Percentiles rank a stretch among this genome's conserved stretches.
These are phyloP conservation scores for Gallirallus australis DNA, from an alignment of 2,797 vertebrate genomes.

Conservation along the genomic window DNA sequence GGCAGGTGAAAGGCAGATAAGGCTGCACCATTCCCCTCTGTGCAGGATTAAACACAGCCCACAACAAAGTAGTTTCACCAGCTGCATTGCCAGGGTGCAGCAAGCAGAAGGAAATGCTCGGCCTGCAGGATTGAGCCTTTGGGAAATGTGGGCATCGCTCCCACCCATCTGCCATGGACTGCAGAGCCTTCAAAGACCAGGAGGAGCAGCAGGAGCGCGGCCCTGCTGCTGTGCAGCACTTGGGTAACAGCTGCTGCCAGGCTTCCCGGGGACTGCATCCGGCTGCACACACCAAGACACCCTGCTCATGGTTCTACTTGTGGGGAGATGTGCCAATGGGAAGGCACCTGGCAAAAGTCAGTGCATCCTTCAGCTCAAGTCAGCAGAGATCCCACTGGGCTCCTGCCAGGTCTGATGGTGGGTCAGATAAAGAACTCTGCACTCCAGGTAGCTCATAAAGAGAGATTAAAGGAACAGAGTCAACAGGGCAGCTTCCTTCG, in stretches of 20 bases:
- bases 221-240: background rate
- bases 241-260: background rate
- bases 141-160: background rate
- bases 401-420: conserved; percentile 1
- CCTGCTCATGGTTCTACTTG: background rate
- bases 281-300: background rate
- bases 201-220: background rate
- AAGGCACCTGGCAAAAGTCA: conserved; percentile 28
- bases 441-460: conserved; percentile 46
- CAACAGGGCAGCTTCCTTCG: background rate
- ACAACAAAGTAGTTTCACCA: background rate
- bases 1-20: background rate
- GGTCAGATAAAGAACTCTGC: conserved; percentile 18
- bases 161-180: background rate
- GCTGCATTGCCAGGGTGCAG: rapidly evolving
- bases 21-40: background rate
- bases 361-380: background rate
- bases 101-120: background rate
- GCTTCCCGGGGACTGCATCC: background rate
- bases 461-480: conserved; percentile 22
- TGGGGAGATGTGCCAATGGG: background rate
- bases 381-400: conserved; percentile 13
- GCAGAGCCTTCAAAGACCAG: background rate
- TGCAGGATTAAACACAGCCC: rapidly evolving
- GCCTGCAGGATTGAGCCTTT: background rate